Evolutionary conservation across 2,888 invertebrate genomes (phyloP).

Genomic region (Dastarcus helophoroides): DNA sequence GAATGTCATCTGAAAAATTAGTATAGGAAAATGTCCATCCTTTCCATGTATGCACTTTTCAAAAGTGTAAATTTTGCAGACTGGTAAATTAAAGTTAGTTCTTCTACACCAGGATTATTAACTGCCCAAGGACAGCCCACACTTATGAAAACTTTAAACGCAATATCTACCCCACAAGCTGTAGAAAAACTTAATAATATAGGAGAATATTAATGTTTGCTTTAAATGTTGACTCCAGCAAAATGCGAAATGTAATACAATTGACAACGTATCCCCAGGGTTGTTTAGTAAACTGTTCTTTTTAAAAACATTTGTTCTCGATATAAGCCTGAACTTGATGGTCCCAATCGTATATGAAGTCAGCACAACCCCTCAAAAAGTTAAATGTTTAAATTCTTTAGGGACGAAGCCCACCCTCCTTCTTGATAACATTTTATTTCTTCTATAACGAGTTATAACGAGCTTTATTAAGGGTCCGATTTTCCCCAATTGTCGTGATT

Average conservation of each 20-base stretch:
- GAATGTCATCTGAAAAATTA: too few species aligned
- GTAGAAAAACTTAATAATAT: too few species aligned
- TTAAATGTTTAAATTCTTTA: conserved; percentile 38
- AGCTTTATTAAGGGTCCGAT: background rate
- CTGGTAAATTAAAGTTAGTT: too few species aligned
- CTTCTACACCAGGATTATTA: too few species aligned
- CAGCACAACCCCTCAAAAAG: conserved; percentile 28
- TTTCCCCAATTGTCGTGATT: background rate
- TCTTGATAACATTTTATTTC: conserved; percentile 21
- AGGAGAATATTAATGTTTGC: conserved; percentile 21
- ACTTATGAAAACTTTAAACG: too few species aligned
- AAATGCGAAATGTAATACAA: conserved; percentile 15
- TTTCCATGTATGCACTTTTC: too few species aligned
- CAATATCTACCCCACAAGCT: too few species aligned
- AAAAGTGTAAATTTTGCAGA: too few species aligned
- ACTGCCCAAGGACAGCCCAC: too few species aligned
- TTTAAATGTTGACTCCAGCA: conserved; percentile 23
- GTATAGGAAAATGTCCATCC: too few species aligned
- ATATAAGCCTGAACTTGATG: conserved; percentile 29
- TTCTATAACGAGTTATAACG: conserved; percentile 8
- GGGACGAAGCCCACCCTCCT: conserved; percentile 26
- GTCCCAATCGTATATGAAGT: conserved; percentile 25
- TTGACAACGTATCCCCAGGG: conserved; percentile 22
- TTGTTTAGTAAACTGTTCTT: conserved; percentile 26
- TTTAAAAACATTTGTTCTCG: conserved; percentile 27